phyloP scores from a whole-genome alignment of 2,797 vertebrate genomes.

The Enteromius mattozi region DNA sequence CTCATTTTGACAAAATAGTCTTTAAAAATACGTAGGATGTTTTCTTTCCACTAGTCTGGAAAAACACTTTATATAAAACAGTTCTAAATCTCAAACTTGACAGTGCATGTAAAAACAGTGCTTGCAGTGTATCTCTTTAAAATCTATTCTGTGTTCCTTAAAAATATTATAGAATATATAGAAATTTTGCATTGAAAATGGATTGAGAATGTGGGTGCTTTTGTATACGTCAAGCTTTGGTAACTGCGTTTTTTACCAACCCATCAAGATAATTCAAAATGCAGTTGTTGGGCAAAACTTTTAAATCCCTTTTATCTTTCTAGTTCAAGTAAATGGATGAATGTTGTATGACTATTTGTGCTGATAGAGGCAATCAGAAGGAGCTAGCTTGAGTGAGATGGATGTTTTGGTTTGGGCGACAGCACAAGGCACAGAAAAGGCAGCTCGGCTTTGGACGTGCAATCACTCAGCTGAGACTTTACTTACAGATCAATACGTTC shows the following conservation, averaged over 20 bases:
- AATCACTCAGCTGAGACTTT: constrained; percentile 77
- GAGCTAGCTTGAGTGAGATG: constrained; percentile 64
- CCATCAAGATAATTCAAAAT: not conserved
- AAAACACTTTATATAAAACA: too few relatives aligned
- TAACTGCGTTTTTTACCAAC: not conserved
- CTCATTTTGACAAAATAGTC: too few relatives aligned
- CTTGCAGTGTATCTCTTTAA: too few relatives aligned
- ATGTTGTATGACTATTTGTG: constrained; percentile 52
- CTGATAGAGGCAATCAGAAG: constrained; percentile 66
- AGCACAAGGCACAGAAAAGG: constrained; percentile 67
- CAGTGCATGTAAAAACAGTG: too few relatives aligned
- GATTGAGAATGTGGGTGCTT: too few relatives aligned
- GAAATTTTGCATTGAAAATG: not conserved
- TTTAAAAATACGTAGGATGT: too few relatives aligned
- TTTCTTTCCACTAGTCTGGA: too few relatives aligned
- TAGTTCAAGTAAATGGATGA: constrained; percentile 37
- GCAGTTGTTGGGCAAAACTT: not conserved
- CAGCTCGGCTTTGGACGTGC: constrained; percentile 68
- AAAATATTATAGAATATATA: not conserved
- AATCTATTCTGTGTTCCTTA: not conserved
- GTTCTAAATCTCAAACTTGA: too few relatives aligned
- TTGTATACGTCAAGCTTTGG: not conserved
- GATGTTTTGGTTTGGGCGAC: constrained; percentile 67
- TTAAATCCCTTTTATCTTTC: not conserved
- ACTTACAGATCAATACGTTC: constrained; percentile 79